phyloP scores from a whole-genome alignment of 2,888 invertebrate species.

The Temnothorax ravouxi region DNA sequence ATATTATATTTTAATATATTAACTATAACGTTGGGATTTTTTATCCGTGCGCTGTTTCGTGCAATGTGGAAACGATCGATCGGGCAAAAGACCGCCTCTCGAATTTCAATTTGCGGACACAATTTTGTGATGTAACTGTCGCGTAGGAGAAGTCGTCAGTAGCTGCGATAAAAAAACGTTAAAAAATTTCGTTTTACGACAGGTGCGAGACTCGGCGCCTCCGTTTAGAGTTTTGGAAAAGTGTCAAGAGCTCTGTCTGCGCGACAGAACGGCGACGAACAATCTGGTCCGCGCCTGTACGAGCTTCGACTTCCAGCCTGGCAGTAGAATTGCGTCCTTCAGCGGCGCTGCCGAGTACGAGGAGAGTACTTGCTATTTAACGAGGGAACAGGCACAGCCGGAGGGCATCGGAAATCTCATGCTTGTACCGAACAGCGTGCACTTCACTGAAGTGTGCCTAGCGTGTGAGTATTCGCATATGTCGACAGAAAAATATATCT shows the following conservation, averaged over 20 bases:
- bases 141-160: background rate
- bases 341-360: slow-evolving; percentile 94
- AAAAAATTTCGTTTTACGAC: slow-evolving; percentile 30
- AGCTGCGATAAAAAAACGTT: background rate
- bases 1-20: background rate
- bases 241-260: slow-evolving; percentile 94
- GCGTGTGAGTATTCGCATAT: slow-evolving; percentile 90
- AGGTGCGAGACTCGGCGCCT: slow-evolving; percentile 93
- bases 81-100: background rate
- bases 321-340: slow-evolving; percentile 93
- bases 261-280: slow-evolving; percentile 92
- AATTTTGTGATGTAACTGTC: background rate
- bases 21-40: background rate
- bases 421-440: slow-evolving; percentile 95
- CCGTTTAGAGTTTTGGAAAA: slow-evolving; percentile 96
- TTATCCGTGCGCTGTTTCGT: background rate
- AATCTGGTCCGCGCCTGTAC: slow-evolving; percentile 94
- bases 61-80: background rate
- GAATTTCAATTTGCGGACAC: background rate
- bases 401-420: slow-evolving; percentile 96
- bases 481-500: background rate
- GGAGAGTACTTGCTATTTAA: slow-evolving; percentile 95
- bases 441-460: slow-evolving; percentile 96
- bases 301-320: slow-evolving; percentile 96
- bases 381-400: slow-evolving; percentile 94